Base-by-base conservation (phyloP, 2,797 vertebrate genomes). In the Acanthurus lineatus region DNA sequence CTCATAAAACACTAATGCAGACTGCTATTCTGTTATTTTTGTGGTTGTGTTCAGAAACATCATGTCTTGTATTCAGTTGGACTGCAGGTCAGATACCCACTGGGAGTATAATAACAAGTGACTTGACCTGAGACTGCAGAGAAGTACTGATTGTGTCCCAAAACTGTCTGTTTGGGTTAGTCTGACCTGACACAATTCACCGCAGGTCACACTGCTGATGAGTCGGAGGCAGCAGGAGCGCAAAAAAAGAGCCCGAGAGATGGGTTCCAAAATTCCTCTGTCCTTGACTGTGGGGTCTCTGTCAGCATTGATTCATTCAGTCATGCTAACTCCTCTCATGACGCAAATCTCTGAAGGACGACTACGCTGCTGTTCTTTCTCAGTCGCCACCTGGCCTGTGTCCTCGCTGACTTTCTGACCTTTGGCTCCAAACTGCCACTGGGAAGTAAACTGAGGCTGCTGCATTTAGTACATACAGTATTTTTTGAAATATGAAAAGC, bases 121-220 rank as follows among this genome's bases (percentile, higher is more conserved):
- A 73, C 57, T 22, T 78, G 70, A 87, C 83, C 66, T 67, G 69
- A 86, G 78, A 69, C 70, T 54, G 62, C 54, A 48, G 47, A 42
- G 61, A 79, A 70, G 69, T 78, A 68, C 79, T 73, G 77, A 77
- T 72, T 16, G n/a, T 85, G 85, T 69, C 85, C 84, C 63, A 66
- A 69, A 92, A 86, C 81, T 16, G 80, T 85, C 84, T 84, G 68
- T 87, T 83, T 84, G 66, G 80, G 81, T 91, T 90, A 84, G 76
- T 85, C 47, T 82, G 73, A 84, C 76, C 76, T 79, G 80, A 82
- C 61, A 69, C 11, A 67, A 82, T 79, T 81, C 75, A 76, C 82
- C 54, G 58, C 81, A 60, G 80, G 86, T 85, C 81, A 76, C 32
- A 5, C 42, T 28, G 67, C 53, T 86, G 79, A 86, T 77, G 86